phyloP scores from a whole-genome alignment of 2,888 invertebrate genomes.

The Cataglyphis albicans region DNA sequence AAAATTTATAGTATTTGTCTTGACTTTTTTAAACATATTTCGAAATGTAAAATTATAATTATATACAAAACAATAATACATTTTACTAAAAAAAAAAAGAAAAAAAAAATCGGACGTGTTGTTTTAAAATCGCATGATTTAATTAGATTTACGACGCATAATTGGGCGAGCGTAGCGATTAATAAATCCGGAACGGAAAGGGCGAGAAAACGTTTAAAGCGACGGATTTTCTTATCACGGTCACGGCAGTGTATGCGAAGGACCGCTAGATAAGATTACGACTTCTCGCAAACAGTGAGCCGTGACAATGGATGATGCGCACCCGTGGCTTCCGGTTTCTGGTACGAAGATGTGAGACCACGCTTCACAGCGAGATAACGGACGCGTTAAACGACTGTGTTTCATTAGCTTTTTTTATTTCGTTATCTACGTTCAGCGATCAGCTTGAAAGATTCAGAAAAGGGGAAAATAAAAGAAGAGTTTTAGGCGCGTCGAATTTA shows the following conservation, averaged over 20 bases:
- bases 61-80: too few species aligned
- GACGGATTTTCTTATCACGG: slow-evolving; percentile 44
- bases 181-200: slow-evolving; percentile 6
- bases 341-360: slow-evolving; percentile 61
- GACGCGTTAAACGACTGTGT: slow-evolving; percentile 40
- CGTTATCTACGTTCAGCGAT: neutral
- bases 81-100: too few species aligned
- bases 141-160: slow-evolving; percentile 13
- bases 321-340: slow-evolving; percentile 71
- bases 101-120: too few species aligned
- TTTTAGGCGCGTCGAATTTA: slow-evolving; percentile 24
- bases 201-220: slow-evolving; percentile 38
- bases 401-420: slow-evolving; percentile 28
- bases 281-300: slow-evolving; percentile 73
- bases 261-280: slow-evolving; percentile 78
- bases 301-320: slow-evolving; percentile 65
- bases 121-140: too few species aligned
- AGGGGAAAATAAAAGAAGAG: neutral
- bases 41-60: too few species aligned
- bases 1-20: too few species aligned
- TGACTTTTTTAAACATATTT: too few species aligned
- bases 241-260: slow-evolving; percentile 43
- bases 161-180: neutral
- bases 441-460: neutral
- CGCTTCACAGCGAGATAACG: slow-evolving; percentile 51